Conservation (phyloP, 2,888 invertebrate genomes). For the Sesia apiformis region DNA sequence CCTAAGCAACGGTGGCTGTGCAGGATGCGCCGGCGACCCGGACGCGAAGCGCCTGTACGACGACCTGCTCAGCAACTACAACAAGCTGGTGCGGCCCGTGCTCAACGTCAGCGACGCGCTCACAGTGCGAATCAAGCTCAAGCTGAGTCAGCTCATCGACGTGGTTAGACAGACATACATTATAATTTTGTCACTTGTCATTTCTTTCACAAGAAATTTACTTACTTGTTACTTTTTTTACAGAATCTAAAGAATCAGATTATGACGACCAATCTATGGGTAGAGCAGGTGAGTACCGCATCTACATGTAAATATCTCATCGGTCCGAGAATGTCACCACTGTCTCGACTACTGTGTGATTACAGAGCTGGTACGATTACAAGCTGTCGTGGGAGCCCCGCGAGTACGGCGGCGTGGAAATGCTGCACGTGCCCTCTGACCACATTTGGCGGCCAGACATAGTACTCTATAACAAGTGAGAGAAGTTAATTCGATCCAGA, state of each 20-base stretch:
- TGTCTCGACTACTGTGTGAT: background rate
- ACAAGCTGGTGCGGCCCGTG: conserved; percentile 96
- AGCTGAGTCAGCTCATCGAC: conserved; percentile 97
- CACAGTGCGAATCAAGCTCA: conserved; percentile 95
- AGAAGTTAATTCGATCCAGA: conserved; percentile 64
- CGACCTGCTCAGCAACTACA: conserved; percentile 95
- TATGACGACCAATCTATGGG: conserved; percentile 96
- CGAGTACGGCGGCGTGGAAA: conserved; percentile 95
- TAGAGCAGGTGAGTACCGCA: conserved; percentile 73
- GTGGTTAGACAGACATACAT: conserved; percentile 90
- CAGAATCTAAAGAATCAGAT: conserved; percentile 97
- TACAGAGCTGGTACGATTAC: conserved; percentile 95
- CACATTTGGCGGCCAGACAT: conserved; percentile 98
- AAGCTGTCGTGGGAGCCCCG: conserved; percentile 96
- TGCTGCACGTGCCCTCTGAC: conserved; percentile 96
- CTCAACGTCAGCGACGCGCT: conserved; percentile 96
- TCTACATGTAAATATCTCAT: background rate
- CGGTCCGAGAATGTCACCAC: background rate
- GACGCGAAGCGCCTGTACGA: conserved; percentile 97
- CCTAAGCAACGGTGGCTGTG: background rate
- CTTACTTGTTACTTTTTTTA: conserved; percentile 8
- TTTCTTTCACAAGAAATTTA: background rate
- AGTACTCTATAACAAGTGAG: conserved; percentile 88
- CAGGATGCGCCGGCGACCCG: conserved; percentile 93
- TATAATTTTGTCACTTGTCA: conserved; percentile 85